Evolutionary conservation across 1,140 invertebrate species (phyloP).

Genomic region (Tribolium madens): DNA sequence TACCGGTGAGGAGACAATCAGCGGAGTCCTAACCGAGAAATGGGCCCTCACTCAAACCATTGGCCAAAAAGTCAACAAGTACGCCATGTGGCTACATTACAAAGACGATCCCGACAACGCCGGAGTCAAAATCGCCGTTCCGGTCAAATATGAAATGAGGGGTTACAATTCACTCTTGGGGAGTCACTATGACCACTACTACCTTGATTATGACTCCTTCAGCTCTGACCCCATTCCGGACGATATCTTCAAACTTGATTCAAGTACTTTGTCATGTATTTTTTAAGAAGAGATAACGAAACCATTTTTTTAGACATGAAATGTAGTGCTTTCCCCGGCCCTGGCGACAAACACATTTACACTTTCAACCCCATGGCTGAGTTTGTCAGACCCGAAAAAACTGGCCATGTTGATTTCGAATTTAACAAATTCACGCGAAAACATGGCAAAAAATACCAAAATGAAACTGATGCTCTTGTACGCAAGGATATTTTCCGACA

Average conservation of each 20-base stretch:
- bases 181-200: slow-evolving; percentile 97
- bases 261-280: too few species aligned
- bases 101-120: slow-evolving; percentile 69
- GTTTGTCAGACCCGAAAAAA: slow-evolving; percentile 80
- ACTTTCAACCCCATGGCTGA: slow-evolving; percentile 95
- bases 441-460: slow-evolving; percentile 80
- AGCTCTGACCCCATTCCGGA: slow-evolving; percentile 75
- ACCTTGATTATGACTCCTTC: slow-evolving; percentile 85
- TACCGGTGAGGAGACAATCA: slow-evolving; percentile 73
- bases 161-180: slow-evolving; percentile 92
- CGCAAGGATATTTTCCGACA: slow-evolving; percentile 89
- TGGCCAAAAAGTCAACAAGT: slow-evolving; percentile 87
- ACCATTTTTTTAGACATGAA: slow-evolving; percentile 71
- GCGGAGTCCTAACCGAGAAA: slow-evolving; percentile 77
- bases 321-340: slow-evolving; percentile 89
- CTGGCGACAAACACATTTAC: slow-evolving; percentile 80
- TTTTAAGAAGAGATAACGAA: background rate
- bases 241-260: slow-evolving; percentile 77
- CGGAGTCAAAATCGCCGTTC: slow-evolving; percentile 65
- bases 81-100: slow-evolving; percentile 86
- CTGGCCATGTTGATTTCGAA: slow-evolving; percentile 80
- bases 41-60: slow-evolving; percentile 77
- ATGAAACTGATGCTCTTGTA: slow-evolving; percentile 74
- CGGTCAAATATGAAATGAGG: slow-evolving; percentile 90
- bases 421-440: slow-evolving; percentile 83